These are phyloP conservation scores for Cladopsammia gracilis DNA, from an alignment of 64 coral and sea anemone genomes.

Conservation along the genomic window DNA sequence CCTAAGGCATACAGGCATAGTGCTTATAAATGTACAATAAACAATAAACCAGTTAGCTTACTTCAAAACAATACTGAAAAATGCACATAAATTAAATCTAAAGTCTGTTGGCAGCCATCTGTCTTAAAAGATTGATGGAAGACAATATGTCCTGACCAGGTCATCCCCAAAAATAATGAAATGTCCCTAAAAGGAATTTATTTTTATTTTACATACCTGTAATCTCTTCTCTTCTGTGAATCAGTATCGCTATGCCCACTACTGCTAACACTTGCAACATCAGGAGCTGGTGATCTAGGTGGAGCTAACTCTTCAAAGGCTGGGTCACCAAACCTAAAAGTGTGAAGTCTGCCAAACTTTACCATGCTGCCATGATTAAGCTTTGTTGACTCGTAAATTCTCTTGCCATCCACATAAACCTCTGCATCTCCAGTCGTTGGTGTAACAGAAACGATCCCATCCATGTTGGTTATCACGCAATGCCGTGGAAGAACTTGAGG, in stretches of 20 bases:
- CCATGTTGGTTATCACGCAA: slow-evolving; percentile 91
- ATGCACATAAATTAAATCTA: too few relatives aligned
- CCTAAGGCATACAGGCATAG: too few relatives aligned
- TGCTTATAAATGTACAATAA: too few relatives aligned
- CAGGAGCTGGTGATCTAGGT: slow-evolving; percentile 66
- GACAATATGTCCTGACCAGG: too few relatives aligned
- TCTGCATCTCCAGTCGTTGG: slow-evolving; percentile 82
- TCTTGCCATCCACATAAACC: slow-evolving; percentile 76
- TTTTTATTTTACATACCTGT: not conserved
- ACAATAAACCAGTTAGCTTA: too few relatives aligned
- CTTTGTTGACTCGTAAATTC: slow-evolving; percentile 87
- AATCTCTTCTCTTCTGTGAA: slow-evolving; percentile 29
- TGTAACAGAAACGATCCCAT: slow-evolving; percentile 81
- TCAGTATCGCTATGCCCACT: slow-evolving; percentile 61
- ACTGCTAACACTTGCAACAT: slow-evolving; percentile 52
- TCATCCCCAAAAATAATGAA: too few relatives aligned
- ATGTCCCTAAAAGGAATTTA: too few relatives aligned
- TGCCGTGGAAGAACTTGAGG: slow-evolving; percentile 86
- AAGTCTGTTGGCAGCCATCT: too few relatives aligned
- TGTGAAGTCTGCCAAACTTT: slow-evolving; percentile 72
- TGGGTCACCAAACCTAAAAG: slow-evolving; percentile 87
- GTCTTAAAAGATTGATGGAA: too few relatives aligned
- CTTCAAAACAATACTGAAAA: too few relatives aligned
- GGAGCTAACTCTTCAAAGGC: slow-evolving; percentile 65
- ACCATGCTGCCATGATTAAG: slow-evolving; percentile 77